A percentile compares a stretch with the other conserved stretches of the same genome.
Evolutionary conservation across 2,888 invertebrate species (phyloP).

Genomic region (Sminthurinus aureus): DNA sequence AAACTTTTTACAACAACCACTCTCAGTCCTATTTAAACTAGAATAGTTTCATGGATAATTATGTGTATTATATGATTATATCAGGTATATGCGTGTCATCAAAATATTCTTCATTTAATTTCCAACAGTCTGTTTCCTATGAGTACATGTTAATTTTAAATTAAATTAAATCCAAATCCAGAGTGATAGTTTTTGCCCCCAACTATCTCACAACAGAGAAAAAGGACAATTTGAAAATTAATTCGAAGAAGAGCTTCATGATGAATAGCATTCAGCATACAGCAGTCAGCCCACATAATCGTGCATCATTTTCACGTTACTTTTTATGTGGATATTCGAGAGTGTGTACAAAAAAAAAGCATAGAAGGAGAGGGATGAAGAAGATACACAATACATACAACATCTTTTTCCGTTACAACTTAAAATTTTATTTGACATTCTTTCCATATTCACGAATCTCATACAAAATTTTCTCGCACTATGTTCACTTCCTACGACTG

Average conservation of each 20-base stretch:
- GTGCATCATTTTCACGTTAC: constrained; percentile 18
- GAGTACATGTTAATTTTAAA: too few species aligned
- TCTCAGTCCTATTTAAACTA: neutral
- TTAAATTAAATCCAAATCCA: too few species aligned
- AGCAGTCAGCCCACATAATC: constrained; percentile 30
- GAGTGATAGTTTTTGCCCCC: too few species aligned
- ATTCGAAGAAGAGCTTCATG: neutral
- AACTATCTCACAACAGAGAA: neutral
- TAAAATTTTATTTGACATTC: constrained; percentile 33
- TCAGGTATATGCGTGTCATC: neutral
- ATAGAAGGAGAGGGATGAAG: neutral
- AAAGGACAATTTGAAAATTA: neutral
- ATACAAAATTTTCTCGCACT: neutral
- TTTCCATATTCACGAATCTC: neutral
- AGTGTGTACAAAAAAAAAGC: neutral
- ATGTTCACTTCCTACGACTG: constrained; percentile 16
- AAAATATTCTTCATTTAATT: neutral
- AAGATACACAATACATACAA: too few species aligned
- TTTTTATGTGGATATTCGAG: constrained; percentile 6
- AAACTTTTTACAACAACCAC: neutral
- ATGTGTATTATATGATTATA: neutral
- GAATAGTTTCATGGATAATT: neutral
- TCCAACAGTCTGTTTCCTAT: neutral
- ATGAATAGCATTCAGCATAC: neutral
- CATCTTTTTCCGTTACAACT: constrained; percentile 23